phyloP scores from a whole-genome alignment of 2,113 vertebrate genomes.

The Corydoras sp. region DNA sequence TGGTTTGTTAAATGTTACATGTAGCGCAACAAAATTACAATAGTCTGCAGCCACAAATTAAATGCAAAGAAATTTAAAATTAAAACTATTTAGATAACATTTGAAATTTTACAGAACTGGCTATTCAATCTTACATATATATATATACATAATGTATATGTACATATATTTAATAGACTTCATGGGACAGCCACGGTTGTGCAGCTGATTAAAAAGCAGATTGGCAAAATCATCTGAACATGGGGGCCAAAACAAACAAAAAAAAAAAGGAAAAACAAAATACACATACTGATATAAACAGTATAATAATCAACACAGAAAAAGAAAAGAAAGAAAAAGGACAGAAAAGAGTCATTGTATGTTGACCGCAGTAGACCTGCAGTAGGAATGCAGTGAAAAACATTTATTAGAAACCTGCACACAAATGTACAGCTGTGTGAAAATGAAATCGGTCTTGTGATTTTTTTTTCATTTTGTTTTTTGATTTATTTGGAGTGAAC shows the following conservation, averaged over 20 bases:
- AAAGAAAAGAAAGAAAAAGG: constrained; percentile 39
- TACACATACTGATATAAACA: constrained; percentile 85
- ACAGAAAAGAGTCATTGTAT: constrained; percentile 66
- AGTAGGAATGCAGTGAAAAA: constrained; percentile 83
- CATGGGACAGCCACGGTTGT: constrained; percentile 83
- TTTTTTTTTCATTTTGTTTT: constrained; percentile 20
- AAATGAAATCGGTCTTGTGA: constrained; percentile 83
- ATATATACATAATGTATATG: constrained; percentile 65
- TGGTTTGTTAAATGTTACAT: constrained; percentile 89
- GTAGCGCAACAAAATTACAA: constrained; percentile 94
- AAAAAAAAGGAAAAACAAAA: constrained; percentile 74
- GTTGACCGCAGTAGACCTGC: constrained; percentile 77
- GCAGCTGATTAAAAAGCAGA: constrained; percentile 76
- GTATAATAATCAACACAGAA: constrained; percentile 52
- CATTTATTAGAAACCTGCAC: constrained; percentile 79
- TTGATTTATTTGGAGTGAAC: constrained; percentile 40
- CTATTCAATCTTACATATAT: constrained; percentile 87
- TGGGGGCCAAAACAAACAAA: constrained; percentile 60
- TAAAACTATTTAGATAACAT: constrained; percentile 80
- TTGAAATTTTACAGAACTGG: constrained; percentile 86
- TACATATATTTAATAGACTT: constrained; percentile 79
- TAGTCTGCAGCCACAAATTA: constrained; percentile 90
- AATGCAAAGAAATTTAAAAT: constrained; percentile 83
- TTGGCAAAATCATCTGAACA: constrained; percentile 82
- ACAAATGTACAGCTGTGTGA: constrained; percentile 79